Conservation (phyloP, 2,113 vertebrate species). For the Rattus norvegicus region GRCr8 NC_086021.1:167899001-167899500, state of each 20-base stretch:
- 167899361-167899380: slow-evolving; percentile 97
- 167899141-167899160: neutral
- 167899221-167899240: slow-evolving; percentile 9
- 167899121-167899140: neutral
- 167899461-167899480: neutral
- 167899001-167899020: slow-evolving; percentile 21
- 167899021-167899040: slow-evolving; percentile 25
- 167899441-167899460: slow-evolving; percentile 93
- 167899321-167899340: slow-evolving; percentile 23
- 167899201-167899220: slow-evolving; percentile 30
- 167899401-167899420: slow-evolving; percentile 96
- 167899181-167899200: neutral
- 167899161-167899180: neutral
- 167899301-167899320: slow-evolving; percentile 36
- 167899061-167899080: too few relatives aligned
- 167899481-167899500: slow-evolving; percentile 4
- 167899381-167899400: slow-evolving; percentile 98
- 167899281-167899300: slow-evolving; percentile 45
- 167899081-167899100: neutral
- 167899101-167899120: neutral
- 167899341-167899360: slow-evolving; percentile 91
- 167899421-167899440: slow-evolving; percentile 96
- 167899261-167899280: slow-evolving; percentile 4
- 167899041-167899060: too few relatives aligned
- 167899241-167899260: slow-evolving; percentile 17